phyloP scores from a whole-genome alignment of 1,140 invertebrate species.

The Brachionus asplanchnoidis region DNA sequence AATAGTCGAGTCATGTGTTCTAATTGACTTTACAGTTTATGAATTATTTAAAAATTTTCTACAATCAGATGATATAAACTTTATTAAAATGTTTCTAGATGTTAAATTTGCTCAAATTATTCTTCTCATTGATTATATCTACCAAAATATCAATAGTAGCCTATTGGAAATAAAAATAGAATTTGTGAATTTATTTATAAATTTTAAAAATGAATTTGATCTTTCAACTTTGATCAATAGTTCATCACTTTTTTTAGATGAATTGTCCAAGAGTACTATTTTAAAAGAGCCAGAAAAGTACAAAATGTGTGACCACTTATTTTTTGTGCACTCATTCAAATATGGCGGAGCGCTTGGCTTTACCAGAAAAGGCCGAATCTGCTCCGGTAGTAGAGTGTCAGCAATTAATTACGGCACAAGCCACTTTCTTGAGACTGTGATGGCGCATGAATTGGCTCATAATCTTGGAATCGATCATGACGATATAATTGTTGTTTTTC shows the following conservation, averaged over 20 bases:
- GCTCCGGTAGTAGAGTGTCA: neutral
- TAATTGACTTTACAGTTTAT: neutral
- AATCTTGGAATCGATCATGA: constrained; percentile 1
- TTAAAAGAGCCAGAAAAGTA: neutral
- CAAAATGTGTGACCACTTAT: neutral
- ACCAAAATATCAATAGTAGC: neutral
- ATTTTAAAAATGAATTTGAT: neutral
- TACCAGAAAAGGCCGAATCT: neutral
- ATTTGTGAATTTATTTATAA: neutral
- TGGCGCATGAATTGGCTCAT: constrained; percentile 10
- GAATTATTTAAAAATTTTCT: neutral
- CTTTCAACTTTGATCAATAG: neutral
- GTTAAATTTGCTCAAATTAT: neutral
- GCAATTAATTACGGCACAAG: neutral
- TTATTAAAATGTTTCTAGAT: neutral
- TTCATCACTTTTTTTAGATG: neutral
- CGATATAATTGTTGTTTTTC: neutral
- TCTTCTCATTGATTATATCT: neutral
- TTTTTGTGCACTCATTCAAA: neutral
- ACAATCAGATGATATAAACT: neutral
- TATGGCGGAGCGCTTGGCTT: neutral
- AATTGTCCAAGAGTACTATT: neutral
- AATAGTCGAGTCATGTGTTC: neutral
- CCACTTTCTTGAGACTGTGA: neutral
- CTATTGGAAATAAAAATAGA: neutral